phyloP scores from a whole-genome alignment of 2,888 invertebrate species.

The Ichneumoninae sp. region DNA sequence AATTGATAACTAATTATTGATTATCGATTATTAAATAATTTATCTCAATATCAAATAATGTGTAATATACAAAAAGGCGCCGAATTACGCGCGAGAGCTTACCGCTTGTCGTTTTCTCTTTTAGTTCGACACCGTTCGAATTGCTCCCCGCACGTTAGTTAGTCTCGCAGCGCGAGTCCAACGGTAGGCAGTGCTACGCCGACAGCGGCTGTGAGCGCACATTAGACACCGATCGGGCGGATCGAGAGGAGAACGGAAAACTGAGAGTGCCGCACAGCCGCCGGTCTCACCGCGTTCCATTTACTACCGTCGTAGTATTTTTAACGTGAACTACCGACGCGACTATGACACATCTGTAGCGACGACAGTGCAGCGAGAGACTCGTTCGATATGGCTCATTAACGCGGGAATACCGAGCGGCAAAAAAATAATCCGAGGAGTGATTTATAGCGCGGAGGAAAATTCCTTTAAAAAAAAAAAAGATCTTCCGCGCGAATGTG shows the following conservation, averaged over 20 bases:
- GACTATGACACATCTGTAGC: not conserved
- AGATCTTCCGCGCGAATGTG: not conserved
- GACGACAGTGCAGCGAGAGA: not conserved
- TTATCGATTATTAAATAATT: too few species aligned
- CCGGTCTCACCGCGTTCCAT: conserved; percentile 25
- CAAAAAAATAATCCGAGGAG: not conserved
- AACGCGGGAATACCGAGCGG: not conserved
- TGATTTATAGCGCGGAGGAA: not conserved
- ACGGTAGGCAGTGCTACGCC: conserved; percentile 41
- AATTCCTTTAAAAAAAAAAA: not conserved
- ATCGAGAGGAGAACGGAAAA: conserved; percentile 26
- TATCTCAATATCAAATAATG: too few species aligned
- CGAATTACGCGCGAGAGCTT: too few species aligned
- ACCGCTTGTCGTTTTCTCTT: too few species aligned
- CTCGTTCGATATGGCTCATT: not conserved
- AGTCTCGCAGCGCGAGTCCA: conserved; percentile 24
- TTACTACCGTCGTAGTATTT: conserved; percentile 31
- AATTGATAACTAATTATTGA: too few species aligned
- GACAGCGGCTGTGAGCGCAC: conserved; percentile 46
- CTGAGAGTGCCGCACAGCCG: not conserved
- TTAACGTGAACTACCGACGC: conserved; percentile 10
- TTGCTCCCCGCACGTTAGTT: not conserved
- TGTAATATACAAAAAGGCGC: too few species aligned
- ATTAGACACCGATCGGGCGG: conserved; percentile 32
- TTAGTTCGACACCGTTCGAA: too few species aligned